Evolutionary conservation across 1,140 invertebrate species (phyloP), one percentile per base, ranked within the genome.

Genomic region (Elymnias hypermnestra): DNA sequence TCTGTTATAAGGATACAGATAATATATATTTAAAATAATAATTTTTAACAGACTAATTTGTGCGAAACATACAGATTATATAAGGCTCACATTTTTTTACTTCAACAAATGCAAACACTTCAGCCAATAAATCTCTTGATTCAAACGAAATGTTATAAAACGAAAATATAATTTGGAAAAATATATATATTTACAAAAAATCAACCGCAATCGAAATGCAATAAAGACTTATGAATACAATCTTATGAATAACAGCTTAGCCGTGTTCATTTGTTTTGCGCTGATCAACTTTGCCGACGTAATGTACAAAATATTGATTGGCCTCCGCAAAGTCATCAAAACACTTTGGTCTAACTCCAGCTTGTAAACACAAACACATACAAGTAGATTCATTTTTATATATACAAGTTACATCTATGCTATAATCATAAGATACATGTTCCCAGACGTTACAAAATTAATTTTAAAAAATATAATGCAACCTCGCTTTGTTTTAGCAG

Each of bases 331-430:
- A 85, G 78, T 63, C 57, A 75, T 82, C 78, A 74, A 74, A 74
- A 77, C 70, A 85, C 85, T 88, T 87, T 88, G 85, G 85, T 85
- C 81, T 87, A 83, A 74, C 83, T 87, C 86, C 86, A 88, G 86
- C 85, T 83, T 77, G 49, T 60, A 63, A 58, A 67, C 53, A 76
- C 62, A 71, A 64, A 64, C 52, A 62, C 55, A 66, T 55, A 63
- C 33, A 68, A 59, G 57, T 52, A 52, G 42, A 42, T 60, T 47
- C 47, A n/a, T n/a, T n/a, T n/a, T n/a, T n/a, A n/a, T n/a, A n/a
- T n/a, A n/a, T n/a, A n/a, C n/a, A n/a, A n/a, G n/a, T n/a, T n/a
- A n/a, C n/a, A n/a, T n/a, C n/a, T n/a, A n/a, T n/a, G n/a, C n/a
- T n/a, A n/a, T n/a, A n/a, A n/a, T n/a, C n/a, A n/a, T n/a, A n/a